These are phyloP conservation scores for Carterocephalus palaemon DNA, from an alignment of 2,888 invertebrate species.

Conservation along the genomic window DNA sequence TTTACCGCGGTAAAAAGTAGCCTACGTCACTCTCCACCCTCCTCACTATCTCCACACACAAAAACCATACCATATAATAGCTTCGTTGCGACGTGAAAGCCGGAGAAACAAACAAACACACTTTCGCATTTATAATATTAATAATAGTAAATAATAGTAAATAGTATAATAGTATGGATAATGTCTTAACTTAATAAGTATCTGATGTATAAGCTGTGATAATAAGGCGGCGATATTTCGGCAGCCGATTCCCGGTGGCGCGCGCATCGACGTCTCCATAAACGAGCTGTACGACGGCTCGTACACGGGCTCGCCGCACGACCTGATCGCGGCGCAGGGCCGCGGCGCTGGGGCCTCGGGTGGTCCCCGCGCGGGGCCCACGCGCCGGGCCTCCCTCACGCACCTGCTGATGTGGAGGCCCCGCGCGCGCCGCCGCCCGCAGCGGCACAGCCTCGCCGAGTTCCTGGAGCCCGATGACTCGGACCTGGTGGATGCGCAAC, in stretches of 20 bases:
- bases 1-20: no score
- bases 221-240: no score
- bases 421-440: conserved; percentile 83
- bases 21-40: no score
- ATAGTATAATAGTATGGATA: no score
- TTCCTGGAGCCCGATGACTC: conserved; percentile 93
- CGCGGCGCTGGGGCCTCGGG: conserved; percentile 83
- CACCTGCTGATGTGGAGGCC: conserved; percentile 72
- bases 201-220: no score
- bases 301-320: conserved; percentile 95
- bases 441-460: conserved; percentile 88
- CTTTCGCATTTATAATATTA: no score
- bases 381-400: conserved; percentile 88
- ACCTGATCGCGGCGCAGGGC: conserved; percentile 88
- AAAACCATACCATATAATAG: no score
- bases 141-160: no score
- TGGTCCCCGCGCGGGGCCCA: conserved; percentile 86
- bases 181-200: no score
- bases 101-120: no score
- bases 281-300: conserved; percentile 97
- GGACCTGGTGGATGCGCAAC: conserved; percentile 85
- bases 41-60: no score
- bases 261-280: conserved; percentile 95
- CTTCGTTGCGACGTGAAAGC: no score
- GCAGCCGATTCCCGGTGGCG: conserved; percentile 86